Evolutionary conservation across 2,797 vertebrate species (phyloP), one percentile per base, ranked within the genome.

Genomic region (Heterohyrax brucei): DNA sequence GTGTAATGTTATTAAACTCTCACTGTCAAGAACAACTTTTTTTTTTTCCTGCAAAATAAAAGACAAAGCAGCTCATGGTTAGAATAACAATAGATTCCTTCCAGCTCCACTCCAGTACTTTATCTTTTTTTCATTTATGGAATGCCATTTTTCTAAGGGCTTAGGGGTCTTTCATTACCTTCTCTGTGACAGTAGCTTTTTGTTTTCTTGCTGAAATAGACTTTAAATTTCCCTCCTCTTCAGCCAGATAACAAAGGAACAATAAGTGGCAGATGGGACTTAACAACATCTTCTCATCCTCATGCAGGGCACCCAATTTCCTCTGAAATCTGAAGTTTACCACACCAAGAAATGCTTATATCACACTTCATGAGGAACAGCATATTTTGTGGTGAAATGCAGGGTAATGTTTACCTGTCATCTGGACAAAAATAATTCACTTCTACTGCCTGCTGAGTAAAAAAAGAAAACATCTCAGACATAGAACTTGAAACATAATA

Each of bases 391-490:
- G 73, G 22, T 61, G 75, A 91, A 87, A 30, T 78, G 16, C 44
- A 92, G 72, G 33, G 76, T 77, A 75, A 39, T 76, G 77, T 64
- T 44, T 87, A 84, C 46, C 48, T 75, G 21, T 59, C 83, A 87
- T 9, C 2, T n/a, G 21, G 95, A 92, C 18, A 91, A 83, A 87
- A 94, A 50, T 93, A 83, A 92, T 73, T 76, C 16, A 75, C 1
- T 33, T 28, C 46, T 90, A 78, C 59, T 79, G 6, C 21, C 50
- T 94, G 14, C 28, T 94, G 72, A 72, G 5, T 86, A 92, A 92
- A 48, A 93, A 53, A 33, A n/a, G n/a, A 68, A 30, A 73, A 73
- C 33, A 72, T 88, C 22, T 89, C 5, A 5, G 9, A 84, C 39
- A 88, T 0, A 28, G 68, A 91, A 59, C 39, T 61, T 93, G 9